phyloP scores from a whole-genome alignment of 64 coral and sea anemone genomes.

The Orbicella faveolata region DNA sequence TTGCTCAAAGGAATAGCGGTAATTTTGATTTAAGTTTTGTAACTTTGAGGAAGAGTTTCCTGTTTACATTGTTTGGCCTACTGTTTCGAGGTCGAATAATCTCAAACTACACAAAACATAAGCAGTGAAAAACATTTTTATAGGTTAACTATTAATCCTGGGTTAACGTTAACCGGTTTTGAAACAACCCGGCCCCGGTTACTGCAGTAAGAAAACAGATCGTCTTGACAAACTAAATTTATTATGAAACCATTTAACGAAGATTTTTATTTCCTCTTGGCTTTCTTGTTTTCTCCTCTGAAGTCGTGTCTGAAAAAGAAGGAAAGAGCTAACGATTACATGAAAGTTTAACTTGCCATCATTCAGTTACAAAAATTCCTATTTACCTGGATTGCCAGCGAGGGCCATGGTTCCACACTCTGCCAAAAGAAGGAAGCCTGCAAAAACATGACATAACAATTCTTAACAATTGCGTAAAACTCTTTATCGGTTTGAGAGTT shows the following conservation, averaged over 20 bases:
- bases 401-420: conserved; percentile 89
- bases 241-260: neutral
- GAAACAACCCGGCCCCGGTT: too few relatives aligned
- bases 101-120: too few relatives aligned
- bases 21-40: too few relatives aligned
- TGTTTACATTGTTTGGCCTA: too few relatives aligned
- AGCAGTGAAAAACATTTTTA: too few relatives aligned
- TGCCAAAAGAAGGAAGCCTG: conserved; percentile 89
- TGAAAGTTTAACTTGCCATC: neutral
- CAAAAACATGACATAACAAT: neutral
- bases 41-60: too few relatives aligned
- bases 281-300: conserved; percentile 18
- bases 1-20: too few relatives aligned
- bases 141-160: too few relatives aligned
- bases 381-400: conserved; percentile 90
- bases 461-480: neutral
- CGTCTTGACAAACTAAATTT: neutral
- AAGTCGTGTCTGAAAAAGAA: conserved; percentile 3
- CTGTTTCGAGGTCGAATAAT: too few relatives aligned
- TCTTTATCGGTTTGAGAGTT: neutral
- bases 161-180: too few relatives aligned
- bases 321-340: neutral
- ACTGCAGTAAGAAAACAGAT: neutral
- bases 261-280: conserved; percentile 15
- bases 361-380: neutral